phyloP scores from a whole-genome alignment of 2,888 invertebrate genomes.

The Pterostichus madidus region DNA sequence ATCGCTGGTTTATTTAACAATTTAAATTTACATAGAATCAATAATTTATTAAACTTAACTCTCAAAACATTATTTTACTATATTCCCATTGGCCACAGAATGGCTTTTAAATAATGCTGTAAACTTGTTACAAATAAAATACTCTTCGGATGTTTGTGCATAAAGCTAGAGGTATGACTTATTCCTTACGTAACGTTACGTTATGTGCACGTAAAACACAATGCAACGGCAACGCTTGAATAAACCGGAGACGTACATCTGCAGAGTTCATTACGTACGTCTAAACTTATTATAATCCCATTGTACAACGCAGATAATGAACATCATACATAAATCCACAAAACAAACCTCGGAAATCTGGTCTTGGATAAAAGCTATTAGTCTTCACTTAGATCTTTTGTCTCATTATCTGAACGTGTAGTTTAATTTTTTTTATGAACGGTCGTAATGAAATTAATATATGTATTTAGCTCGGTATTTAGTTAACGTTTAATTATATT shows the following conservation, averaged over 20 bases:
- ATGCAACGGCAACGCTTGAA: slow-evolving; percentile 4
- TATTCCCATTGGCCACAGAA: not conserved
- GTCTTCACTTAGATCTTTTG: slow-evolving; percentile 29
- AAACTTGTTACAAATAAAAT: slow-evolving; percentile 17
- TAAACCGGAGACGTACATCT: slow-evolving; percentile 35
- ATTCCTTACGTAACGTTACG: slow-evolving; percentile 26
- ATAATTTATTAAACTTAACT: slow-evolving; percentile 3
- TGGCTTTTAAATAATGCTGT: slow-evolving; percentile 29
- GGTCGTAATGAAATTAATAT: too few relatives aligned
- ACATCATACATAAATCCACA: slow-evolving; percentile 23
- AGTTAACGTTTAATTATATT: too few relatives aligned
- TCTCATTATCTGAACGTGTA: too few relatives aligned
- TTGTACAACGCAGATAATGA: slow-evolving; percentile 29
- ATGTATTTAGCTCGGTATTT: too few relatives aligned
- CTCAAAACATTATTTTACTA: not conserved
- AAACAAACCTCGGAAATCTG: slow-evolving; percentile 9
- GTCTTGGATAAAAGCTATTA: slow-evolving; percentile 1
- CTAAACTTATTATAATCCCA: slow-evolving; percentile 38
- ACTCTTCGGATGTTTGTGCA: slow-evolving; percentile 2
- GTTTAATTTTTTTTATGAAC: too few relatives aligned
- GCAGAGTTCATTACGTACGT: slow-evolving; percentile 35
- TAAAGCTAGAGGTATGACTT: slow-evolving; percentile 28
- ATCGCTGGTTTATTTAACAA: too few relatives aligned
- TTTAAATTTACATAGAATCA: slow-evolving; percentile 6
- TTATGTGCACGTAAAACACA: slow-evolving; percentile 1